Percentiles rank a stretch among this genome's conserved stretches.
Evolutionary conservation across 2,888 invertebrate genomes (phyloP).

Genomic region (Nomada lathburiana): DNA sequence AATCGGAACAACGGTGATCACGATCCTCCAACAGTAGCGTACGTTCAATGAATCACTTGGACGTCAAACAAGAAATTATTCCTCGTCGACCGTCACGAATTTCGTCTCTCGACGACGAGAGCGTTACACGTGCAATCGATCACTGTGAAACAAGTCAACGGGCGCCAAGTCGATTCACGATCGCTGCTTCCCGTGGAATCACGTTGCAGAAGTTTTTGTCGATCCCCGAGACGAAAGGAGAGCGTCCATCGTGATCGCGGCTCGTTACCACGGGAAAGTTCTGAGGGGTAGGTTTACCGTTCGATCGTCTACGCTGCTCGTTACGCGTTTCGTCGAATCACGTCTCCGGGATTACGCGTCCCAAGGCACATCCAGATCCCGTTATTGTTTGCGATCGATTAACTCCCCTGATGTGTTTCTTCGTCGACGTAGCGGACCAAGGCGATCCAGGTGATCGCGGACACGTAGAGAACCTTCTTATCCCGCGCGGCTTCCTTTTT

Average conservation of each 20-base stretch:
- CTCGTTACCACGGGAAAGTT: conserved; percentile 36
- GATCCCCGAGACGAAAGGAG: not conserved
- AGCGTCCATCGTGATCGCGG: not conserved
- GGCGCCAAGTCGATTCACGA: not conserved
- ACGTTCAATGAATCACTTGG: no score
- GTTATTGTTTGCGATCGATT: conserved; percentile 71
- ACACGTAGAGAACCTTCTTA: conserved; percentile 54
- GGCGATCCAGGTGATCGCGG: conserved; percentile 29
- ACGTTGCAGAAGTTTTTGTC: conserved; percentile 36
- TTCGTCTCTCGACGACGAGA: not conserved
- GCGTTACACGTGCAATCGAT: not conserved
- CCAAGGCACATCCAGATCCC: conserved; percentile 54
- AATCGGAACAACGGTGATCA: not conserved
- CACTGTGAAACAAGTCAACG: conserved; percentile 3
- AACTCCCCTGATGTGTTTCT: conserved; percentile 58
- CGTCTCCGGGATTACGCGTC: conserved; percentile 57
- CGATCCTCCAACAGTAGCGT: not conserved
- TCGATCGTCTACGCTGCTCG: conserved; percentile 41
- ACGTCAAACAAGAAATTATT: no score
- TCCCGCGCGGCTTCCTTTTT: conserved; percentile 40
- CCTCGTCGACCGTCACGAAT: not conserved
- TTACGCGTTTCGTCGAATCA: conserved; percentile 68
- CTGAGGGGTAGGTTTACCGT: conserved; percentile 43
- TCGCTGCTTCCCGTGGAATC: conserved; percentile 18
- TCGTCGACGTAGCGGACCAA: conserved; percentile 37